Evolutionary conservation across 1,140 invertebrate species (phyloP).

Genomic region (Hormaphis cornu): DNA sequence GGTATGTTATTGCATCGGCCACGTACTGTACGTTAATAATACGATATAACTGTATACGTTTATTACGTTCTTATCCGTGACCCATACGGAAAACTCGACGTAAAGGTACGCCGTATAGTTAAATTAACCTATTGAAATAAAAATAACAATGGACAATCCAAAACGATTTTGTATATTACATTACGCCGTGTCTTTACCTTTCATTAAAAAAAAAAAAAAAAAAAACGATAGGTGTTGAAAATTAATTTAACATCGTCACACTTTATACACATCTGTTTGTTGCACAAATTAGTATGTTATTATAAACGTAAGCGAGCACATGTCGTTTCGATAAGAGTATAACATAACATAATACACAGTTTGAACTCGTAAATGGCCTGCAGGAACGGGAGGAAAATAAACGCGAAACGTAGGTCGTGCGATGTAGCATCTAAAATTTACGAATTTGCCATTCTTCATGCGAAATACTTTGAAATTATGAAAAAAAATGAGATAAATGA

Average conservation of each 20-base stretch:
- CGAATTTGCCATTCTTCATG: no score
- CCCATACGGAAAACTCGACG: slow-evolving; percentile 4
- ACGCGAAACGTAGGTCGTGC: no score
- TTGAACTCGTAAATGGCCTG: no score
- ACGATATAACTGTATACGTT: no score
- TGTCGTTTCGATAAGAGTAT: slow-evolving; percentile 8
- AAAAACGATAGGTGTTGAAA: neutral
- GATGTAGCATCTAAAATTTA: no score
- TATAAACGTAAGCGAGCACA: neutral
- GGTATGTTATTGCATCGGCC: no score
- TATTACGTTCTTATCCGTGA: slow-evolving; percentile 6
- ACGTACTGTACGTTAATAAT: no score
- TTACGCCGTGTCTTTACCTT: slow-evolving; percentile 16
- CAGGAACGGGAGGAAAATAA: no score
- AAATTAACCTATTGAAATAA: slow-evolving; percentile 27
- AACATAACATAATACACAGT: no score
- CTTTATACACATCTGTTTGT: slow-evolving; percentile 11
- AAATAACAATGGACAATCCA: slow-evolving; percentile 21
- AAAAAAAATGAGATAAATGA: no score
- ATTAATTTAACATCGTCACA: slow-evolving; percentile 27
- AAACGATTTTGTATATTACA: slow-evolving; percentile 20
- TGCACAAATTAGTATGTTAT: no score
- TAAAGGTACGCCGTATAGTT: neutral
- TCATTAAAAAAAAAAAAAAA: slow-evolving; percentile 10
- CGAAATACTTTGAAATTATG: no score